Evolutionary conservation across 2,797 vertebrate genomes (phyloP).

Genomic region (Harpagifer antarcticus): DNA sequence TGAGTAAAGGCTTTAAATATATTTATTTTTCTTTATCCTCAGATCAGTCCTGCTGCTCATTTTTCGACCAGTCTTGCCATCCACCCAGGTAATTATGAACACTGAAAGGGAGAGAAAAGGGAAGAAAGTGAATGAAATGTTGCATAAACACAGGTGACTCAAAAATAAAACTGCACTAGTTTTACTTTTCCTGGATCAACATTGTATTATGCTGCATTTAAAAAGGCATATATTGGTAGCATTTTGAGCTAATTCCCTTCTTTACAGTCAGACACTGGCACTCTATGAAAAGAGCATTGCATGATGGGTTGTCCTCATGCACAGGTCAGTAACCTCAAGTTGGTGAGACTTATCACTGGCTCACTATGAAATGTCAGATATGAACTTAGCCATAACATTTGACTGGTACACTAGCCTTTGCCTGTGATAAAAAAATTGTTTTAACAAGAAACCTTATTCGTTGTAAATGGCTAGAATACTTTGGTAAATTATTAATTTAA

Average conservation of each 20-base stretch:
- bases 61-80: conserved; percentile 92
- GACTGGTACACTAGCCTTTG: background rate
- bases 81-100: conserved; percentile 91
- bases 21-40: background rate
- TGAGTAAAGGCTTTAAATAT: background rate
- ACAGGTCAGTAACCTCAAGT: conserved; percentile 25
- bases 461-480: background rate
- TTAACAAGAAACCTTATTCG: background rate
- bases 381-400: background rate
- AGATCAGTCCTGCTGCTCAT: conserved; percentile 77
- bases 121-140: conserved; percentile 20
- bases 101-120: conserved; percentile 78
- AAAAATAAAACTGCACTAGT: background rate
- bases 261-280: background rate
- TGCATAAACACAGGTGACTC: background rate
- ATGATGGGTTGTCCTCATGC: conserved; percentile 13
- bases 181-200: background rate
- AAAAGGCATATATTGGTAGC: background rate
- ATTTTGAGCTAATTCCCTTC: background rate
- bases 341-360: background rate
- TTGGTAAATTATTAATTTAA: background rate
- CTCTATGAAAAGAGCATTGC: conserved; percentile 17
- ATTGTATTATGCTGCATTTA: background rate
- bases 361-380: conserved; percentile 1
- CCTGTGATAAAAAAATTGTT: background rate